phyloP scores from a whole-genome alignment of 2,113 vertebrate genomes.

The Microtus montanus region DNA sequence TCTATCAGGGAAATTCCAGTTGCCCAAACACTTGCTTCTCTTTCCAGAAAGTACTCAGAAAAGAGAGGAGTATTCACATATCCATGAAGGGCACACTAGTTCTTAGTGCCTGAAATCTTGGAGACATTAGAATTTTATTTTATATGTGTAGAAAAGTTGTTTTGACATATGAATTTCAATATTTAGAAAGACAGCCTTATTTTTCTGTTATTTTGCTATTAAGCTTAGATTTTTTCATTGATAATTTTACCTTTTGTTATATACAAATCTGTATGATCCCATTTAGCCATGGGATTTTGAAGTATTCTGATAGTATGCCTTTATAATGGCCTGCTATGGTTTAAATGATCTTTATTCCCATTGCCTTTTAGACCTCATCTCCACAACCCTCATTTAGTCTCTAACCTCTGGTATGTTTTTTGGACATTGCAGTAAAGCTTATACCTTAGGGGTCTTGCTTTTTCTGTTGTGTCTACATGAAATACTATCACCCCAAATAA shows the following conservation, averaged over 20 bases:
- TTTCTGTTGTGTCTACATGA: neutral
- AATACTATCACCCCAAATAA: neutral
- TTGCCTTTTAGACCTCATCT: neutral
- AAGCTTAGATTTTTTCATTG: neutral
- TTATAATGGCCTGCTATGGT: neutral
- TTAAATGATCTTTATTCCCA: too few relatives aligned
- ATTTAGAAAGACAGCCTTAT: neutral
- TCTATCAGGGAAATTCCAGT: neutral
- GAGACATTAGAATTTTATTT: neutral
- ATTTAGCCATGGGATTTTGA: neutral
- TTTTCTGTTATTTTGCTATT: neutral
- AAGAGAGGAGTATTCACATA: neutral
- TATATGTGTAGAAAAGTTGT: neutral
- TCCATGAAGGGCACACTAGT: neutral
- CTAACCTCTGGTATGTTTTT: neutral
- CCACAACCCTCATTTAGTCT: fast-evolving
- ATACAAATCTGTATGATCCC: neutral
- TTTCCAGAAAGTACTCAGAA: neutral
- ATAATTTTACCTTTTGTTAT: neutral
- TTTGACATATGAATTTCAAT: neutral
- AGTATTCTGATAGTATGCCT: neutral
- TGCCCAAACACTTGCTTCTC: neutral
- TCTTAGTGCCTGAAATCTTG: neutral
- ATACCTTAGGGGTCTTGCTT: neutral
- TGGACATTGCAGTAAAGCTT: neutral